Percentiles rank a stretch among this genome's conserved stretches.
Evolutionary conservation across 2,797 vertebrate genomes (phyloP).

Genomic region (Chrosomus eos): DNA sequence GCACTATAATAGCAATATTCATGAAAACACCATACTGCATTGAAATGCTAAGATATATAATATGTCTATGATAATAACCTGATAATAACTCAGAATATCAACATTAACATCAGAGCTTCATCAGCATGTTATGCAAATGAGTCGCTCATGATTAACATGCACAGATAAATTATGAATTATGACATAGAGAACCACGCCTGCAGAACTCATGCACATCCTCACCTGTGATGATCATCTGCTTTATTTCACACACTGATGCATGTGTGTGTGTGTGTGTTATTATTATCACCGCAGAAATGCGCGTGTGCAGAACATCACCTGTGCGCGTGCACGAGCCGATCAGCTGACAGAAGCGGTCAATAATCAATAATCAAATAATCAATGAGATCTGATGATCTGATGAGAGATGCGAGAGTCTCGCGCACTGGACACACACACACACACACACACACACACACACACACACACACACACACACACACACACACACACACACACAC

Average conservation of each 20-base stretch:
- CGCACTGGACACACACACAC: neutral
- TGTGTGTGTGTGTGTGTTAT: too few species aligned
- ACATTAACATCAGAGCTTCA: neutral
- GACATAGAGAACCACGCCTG: neutral
- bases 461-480: too few species aligned
- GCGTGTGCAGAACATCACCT: neutral
- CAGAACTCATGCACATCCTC: neutral
- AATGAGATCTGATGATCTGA: neutral
- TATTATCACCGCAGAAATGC: too few species aligned
- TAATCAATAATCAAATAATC: slow-evolving; percentile 4
- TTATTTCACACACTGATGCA: too few species aligned
- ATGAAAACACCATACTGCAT: too few species aligned
- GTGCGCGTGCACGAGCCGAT: neutral
- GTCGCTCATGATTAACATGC: neutral
- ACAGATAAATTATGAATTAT: too few species aligned
- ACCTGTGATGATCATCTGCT: neutral
- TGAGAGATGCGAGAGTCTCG: neutral
- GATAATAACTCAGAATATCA: neutral
- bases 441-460: too few species aligned
- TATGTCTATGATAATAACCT: neutral
- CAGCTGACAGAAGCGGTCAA: neutral
- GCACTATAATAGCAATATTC: neutral
- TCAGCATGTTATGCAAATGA: neutral
- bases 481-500: neutral
- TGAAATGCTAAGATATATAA: too few species aligned